phyloP scores from a whole-genome alignment of 2,888 invertebrate species.

The Ariolimax columbianus region DNA sequence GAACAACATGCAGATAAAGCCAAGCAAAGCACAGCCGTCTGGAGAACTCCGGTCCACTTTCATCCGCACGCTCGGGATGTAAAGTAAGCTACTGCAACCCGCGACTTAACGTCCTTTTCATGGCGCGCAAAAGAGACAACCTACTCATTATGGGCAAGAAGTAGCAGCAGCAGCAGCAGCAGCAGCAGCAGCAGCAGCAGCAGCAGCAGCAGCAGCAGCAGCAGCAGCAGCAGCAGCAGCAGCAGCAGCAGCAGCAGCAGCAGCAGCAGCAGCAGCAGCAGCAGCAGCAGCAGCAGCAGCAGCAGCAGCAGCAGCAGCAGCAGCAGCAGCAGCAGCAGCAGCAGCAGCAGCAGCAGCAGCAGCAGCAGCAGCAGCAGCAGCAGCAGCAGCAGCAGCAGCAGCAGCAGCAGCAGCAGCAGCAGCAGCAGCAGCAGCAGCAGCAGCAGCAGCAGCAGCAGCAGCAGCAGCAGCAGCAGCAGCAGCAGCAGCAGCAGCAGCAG shows the following conservation, averaged over 20 bases:
- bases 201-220: constrained; percentile 2
- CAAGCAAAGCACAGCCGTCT: too few relatives aligned
- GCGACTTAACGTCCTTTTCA: too few relatives aligned
- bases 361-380: not conserved
- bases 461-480: not conserved
- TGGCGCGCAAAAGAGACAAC: too few relatives aligned
- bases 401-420: not conserved
- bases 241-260: not conserved
- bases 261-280: constrained; percentile 1
- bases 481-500: not conserved
- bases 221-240: not conserved
- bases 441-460: not conserved
- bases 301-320: not conserved
- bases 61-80: too few relatives aligned
- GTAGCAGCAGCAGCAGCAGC: constrained; percentile 17
- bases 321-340: not conserved
- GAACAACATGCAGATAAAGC: too few relatives aligned
- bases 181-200: constrained; percentile 11
- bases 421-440: not conserved
- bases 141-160: too few relatives aligned
- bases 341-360: not conserved
- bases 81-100: too few relatives aligned
- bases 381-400: not conserved
- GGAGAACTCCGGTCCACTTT: too few relatives aligned
- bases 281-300: not conserved